Evolutionary conservation across 2,888 invertebrate species (phyloP).

Genomic region (Callyntrura sp.): DNA sequence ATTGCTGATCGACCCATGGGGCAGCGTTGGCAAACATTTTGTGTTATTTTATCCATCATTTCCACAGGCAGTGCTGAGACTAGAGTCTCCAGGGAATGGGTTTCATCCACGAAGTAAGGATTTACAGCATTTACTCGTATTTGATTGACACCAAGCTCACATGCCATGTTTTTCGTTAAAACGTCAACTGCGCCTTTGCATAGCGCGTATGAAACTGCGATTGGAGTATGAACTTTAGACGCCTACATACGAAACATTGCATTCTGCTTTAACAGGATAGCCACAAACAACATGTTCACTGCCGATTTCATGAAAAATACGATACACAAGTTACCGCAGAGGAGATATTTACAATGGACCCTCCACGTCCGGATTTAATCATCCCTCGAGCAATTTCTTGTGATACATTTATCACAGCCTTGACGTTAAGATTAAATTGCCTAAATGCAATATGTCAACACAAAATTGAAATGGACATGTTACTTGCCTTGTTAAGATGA

Average conservation of each 20-base stretch:
- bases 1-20: conserved; percentile 71
- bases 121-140: conserved; percentile 70
- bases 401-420: conserved; percentile 93
- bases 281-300: too few species aligned
- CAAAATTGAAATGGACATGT: too few species aligned
- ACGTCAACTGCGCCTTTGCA: conserved; percentile 71
- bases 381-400: conserved; percentile 92
- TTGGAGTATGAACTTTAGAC: conserved; percentile 56
- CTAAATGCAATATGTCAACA: conserved; percentile 82
- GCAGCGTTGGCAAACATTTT: conserved; percentile 72
- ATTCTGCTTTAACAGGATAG: too few species aligned
- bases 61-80: conserved; percentile 65
- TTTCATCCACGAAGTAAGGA: conserved; percentile 74
- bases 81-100: conserved; percentile 58
- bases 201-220: conserved; percentile 50
- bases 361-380: conserved; percentile 89
- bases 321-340: conserved; percentile 87
- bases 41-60: conserved; percentile 74
- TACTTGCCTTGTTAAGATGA: neutral
- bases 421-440: conserved; percentile 90
- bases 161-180: conserved; percentile 65
- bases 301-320: too few species aligned
- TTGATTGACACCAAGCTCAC: conserved; percentile 65
- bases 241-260: conserved; percentile 2
- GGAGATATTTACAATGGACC: conserved; percentile 96